phyloP scores from a whole-genome alignment of 2,797 vertebrate species.

The Ctenopoma multispine region DNA sequence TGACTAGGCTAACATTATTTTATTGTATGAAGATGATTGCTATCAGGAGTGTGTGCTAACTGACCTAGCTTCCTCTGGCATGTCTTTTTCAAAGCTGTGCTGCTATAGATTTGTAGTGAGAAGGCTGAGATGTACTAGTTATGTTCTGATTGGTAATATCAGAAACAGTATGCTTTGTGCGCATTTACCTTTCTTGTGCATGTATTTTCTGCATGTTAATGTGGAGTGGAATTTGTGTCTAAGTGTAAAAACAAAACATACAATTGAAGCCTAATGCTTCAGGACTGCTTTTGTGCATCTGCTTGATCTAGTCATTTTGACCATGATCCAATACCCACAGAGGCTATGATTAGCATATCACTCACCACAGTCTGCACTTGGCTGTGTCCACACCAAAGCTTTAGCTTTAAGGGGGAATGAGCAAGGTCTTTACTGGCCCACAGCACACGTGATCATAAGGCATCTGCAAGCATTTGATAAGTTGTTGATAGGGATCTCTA shows the following conservation, averaged over 20 bases:
- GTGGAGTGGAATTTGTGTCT: neutral
- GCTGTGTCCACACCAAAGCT: conserved; percentile 55
- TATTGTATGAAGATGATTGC: neutral
- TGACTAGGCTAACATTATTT: neutral
- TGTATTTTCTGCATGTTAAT: neutral
- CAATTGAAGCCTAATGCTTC: conserved; percentile 20
- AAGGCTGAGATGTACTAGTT: conserved; percentile 4
- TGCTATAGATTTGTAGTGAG: neutral
- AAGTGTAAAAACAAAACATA: conserved; percentile 15
- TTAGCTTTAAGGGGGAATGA: conserved; percentile 49
- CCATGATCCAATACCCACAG: conserved; percentile 55
- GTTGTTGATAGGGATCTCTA: conserved; percentile 62
- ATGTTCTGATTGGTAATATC: neutral
- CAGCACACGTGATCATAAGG: conserved; percentile 40
- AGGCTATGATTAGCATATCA: conserved; percentile 75
- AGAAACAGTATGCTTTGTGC: neutral
- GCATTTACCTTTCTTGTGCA: neutral
- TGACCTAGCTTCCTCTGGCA: neutral
- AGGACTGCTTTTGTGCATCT: conserved; percentile 32
- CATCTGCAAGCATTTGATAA: conserved; percentile 68
- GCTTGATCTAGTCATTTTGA: conserved; percentile 63
- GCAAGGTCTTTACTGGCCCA: conserved; percentile 57
- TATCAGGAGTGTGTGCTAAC: neutral
- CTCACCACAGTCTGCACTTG: conserved; percentile 61
- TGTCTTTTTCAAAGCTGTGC: neutral